Evolutionary conservation across 2,888 invertebrate genomes (phyloP).

Genomic region (Lydus trimaculatus): DNA sequence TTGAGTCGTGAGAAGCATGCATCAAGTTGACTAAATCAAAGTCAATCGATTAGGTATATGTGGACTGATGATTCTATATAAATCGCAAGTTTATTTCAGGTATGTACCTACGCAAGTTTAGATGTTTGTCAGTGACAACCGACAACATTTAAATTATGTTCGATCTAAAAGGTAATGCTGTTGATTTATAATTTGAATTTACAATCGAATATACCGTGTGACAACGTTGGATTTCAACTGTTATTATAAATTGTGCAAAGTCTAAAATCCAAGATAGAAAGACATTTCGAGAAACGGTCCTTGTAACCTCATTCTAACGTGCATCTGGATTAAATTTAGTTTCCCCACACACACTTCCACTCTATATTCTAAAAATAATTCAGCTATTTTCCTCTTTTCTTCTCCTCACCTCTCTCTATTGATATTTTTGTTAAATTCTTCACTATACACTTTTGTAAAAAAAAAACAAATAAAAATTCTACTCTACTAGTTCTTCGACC

Average conservation of each 20-base stretch:
- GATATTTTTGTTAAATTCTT: constrained; percentile 5
- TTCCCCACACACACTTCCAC: neutral
- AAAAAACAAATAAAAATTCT: neutral
- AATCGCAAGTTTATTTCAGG: too few species aligned
- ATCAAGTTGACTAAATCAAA: too few species aligned
- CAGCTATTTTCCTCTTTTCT: neutral
- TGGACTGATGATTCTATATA: too few species aligned
- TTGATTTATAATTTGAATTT: too few species aligned
- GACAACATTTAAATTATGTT: too few species aligned
- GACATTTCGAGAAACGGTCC: constrained; percentile 34
- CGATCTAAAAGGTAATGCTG: too few species aligned
- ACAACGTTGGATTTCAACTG: neutral
- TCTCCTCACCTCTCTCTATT: neutral
- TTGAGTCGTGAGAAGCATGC: too few species aligned
- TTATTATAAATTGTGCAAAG: neutral
- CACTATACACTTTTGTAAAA: neutral
- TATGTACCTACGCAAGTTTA: too few species aligned
- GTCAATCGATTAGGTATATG: too few species aligned
- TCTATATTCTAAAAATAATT: constrained; percentile 5
- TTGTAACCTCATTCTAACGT: constrained; percentile 41
- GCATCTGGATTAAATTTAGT: constrained; percentile 24
- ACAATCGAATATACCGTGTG: too few species aligned
- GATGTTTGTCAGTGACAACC: too few species aligned
- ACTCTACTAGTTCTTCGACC: constrained; percentile 9
- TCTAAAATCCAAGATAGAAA: neutral